These are phyloP conservation scores for Aporophyla lueneburgensis DNA, from an alignment of 2,888 invertebrate genomes.

Conservation along the genomic window DNA sequence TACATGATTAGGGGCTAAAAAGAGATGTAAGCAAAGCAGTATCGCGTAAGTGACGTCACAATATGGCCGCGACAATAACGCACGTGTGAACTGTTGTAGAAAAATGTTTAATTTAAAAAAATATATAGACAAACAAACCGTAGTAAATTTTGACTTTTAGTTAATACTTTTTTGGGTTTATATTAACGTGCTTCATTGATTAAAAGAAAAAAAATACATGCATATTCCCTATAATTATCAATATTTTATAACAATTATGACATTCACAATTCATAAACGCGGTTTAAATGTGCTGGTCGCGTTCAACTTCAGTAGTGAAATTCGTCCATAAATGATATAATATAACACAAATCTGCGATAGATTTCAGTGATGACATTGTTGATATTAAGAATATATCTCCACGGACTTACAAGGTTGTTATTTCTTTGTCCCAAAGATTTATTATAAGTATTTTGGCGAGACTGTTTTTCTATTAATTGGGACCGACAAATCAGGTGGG, in stretches of 20 bases:
- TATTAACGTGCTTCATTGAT: too few species aligned
- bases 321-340: neutral
- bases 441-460: neutral
- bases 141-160: too few species aligned
- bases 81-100: too few species aligned
- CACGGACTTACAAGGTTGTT: neutral
- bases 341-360: neutral
- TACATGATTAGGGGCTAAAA: too few species aligned
- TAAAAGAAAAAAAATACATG: too few species aligned
- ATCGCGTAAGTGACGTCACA: too few species aligned
- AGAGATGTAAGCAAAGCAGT: too few species aligned
- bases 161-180: too few species aligned
- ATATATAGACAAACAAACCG: too few species aligned
- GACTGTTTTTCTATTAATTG: constrained; percentile 14
- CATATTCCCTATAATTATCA: neutral
- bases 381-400: constrained; percentile 7
- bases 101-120: too few species aligned
- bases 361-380: constrained; percentile 4
- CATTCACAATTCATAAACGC: neutral
- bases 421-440: constrained; percentile 16
- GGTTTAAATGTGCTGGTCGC: neutral
- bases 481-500: neutral
- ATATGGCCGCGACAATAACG: too few species aligned
- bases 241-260: neutral
- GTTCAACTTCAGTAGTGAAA: neutral